phyloP scores from a whole-genome alignment of 2,888 invertebrate genomes.

The Diarsia rubi region DNA sequence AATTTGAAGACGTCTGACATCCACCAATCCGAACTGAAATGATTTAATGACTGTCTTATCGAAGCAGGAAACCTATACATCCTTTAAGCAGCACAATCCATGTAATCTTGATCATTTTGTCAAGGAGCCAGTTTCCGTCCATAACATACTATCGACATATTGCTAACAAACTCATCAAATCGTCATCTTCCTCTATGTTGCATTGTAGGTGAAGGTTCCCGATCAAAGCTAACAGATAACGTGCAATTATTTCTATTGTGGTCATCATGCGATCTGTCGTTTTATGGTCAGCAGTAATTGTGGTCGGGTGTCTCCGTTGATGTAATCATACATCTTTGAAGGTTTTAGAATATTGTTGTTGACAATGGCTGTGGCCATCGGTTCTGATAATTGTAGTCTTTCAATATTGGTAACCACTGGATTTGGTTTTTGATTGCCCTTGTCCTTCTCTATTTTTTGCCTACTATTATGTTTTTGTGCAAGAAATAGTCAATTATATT shows the following conservation, averaged over 20 bases:
- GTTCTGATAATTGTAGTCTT: slow-evolving; percentile 9
- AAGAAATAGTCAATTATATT: not conserved
- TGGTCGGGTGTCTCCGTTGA: slow-evolving; percentile 54
- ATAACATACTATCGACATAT: slow-evolving; percentile 25
- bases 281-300: slow-evolving; percentile 66
- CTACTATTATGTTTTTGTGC: not conserved
- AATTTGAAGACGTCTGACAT: too few species aligned
- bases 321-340: slow-evolving; percentile 53
- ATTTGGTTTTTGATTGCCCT: not conserved
- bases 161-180: slow-evolving; percentile 34
- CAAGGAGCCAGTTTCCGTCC: slow-evolving; percentile 22
- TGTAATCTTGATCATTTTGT: not conserved
- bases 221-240: slow-evolving; percentile 74
- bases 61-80: slow-evolving; percentile 6
- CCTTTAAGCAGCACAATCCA: not conserved
- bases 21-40: not conserved
- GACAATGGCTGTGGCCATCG: not conserved
- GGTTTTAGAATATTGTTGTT: slow-evolving; percentile 52
- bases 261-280: slow-evolving; percentile 79
- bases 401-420: not conserved
- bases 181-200: slow-evolving; percentile 46
- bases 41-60: not conserved
- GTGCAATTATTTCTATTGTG: slow-evolving; percentile 78
- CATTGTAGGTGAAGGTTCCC: slow-evolving; percentile 79
- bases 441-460: not conserved